Percentiles rank a stretch among this genome's conserved stretches.
phyloP scores from a whole-genome alignment of 1,140 invertebrate genomes.

The Drosophila littoralis region DNA sequence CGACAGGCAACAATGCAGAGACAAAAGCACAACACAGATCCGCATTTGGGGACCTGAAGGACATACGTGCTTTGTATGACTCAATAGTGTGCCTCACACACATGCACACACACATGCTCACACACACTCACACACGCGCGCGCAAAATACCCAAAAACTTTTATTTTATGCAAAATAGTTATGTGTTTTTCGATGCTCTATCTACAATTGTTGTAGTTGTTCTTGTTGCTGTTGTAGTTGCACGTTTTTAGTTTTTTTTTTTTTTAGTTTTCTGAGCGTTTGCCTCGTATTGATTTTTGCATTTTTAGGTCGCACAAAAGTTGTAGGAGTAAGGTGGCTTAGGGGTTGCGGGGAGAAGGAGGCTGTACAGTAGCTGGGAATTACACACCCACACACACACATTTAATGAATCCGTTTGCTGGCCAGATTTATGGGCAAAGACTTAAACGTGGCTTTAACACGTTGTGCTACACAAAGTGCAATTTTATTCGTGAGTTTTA shows the following conservation, averaged over 20 bases:
- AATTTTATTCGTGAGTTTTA: neutral
- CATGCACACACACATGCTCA: neutral
- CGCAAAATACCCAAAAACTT: conserved; percentile 46
- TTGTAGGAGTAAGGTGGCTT: neutral
- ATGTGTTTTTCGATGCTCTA: conserved; percentile 57
- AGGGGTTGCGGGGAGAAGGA: conserved; percentile 10
- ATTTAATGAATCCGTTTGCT: conserved; percentile 61
- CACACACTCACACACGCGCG: conserved; percentile 1
- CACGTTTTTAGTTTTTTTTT: conserved; percentile 25
- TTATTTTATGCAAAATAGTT: conserved; percentile 81
- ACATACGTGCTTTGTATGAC: conserved; percentile 67
- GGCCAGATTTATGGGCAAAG: conserved; percentile 59
- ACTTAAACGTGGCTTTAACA: conserved; percentile 30
- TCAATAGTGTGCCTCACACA: conserved; percentile 39
- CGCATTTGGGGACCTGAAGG: conserved; percentile 22
- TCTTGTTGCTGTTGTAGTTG: conserved; percentile 37
- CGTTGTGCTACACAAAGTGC: neutral
- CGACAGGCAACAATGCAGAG: conserved; percentile 60
- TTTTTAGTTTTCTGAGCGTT: conserved; percentile 41
- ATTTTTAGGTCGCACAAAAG: conserved; percentile 69
- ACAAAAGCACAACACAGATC: conserved; percentile 56
- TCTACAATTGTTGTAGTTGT: conserved; percentile 34
- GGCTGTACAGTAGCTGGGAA: conserved; percentile 9
- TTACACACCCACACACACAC: conserved; percentile 14
- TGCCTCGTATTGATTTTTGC: conserved; percentile 68